These are phyloP conservation scores for Tragelaphus imberbis DNA, from an alignment of 2,113 vertebrate genomes.

Conservation along the genomic window DNA sequence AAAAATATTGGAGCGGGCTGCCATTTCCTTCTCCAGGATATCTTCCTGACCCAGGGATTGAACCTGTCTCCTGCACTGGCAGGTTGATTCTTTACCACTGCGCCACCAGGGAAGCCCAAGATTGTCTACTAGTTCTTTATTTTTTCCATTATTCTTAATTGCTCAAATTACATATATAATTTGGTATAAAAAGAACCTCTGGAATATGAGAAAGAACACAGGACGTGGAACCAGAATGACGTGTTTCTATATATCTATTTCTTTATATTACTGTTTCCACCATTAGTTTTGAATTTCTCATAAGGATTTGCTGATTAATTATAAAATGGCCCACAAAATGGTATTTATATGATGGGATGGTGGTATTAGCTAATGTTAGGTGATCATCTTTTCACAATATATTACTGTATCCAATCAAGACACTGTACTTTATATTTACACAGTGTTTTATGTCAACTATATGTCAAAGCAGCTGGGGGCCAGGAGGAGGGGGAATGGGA, in stretches of 20 bases:
- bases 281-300: neutral
- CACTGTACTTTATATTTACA: neutral
- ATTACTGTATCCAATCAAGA: neutral
- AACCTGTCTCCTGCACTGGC: neutral
- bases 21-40: neutral
- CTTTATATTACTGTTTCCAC: neutral
- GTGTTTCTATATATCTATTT: neutral
- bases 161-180: neutral
- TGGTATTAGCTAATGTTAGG: neutral
- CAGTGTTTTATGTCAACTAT: neutral
- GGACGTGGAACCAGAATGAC: neutral
- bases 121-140: neutral
- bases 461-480: neutral
- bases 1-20: neutral
- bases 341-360: neutral
- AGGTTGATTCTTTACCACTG: neutral
- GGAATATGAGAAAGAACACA: neutral
- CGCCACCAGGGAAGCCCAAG: neutral
- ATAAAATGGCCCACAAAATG: neutral
- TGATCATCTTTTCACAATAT: neutral
- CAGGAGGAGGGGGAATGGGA: neutral
- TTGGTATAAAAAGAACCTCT: neutral
- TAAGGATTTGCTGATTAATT: neutral
- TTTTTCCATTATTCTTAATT: neutral
- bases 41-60: neutral